Conservation (phyloP, 2,888 invertebrate species). For the Bombyx huttoni region DNA sequence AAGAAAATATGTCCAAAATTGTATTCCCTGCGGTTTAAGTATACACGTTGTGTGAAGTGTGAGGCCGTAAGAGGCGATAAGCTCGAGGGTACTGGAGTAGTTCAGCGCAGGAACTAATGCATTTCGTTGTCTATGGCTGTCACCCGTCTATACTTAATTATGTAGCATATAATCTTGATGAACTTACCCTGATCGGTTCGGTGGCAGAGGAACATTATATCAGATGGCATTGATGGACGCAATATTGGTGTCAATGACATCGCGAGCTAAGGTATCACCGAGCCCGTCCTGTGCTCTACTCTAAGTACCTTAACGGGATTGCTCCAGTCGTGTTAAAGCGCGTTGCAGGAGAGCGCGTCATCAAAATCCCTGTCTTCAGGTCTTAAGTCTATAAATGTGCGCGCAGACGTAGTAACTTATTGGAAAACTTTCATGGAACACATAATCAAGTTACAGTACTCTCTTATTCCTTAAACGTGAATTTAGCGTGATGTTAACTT, state of each 20-base stretch:
- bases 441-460: constrained; percentile 22
- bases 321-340: neutral
- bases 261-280: neutral
- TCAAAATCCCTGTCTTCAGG: constrained; percentile 57
- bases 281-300: neutral
- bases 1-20: constrained; percentile 3
- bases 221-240: neutral
- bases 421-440: constrained; percentile 64
- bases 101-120: neutral
- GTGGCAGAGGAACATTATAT: neutral
- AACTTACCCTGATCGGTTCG: neutral
- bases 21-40: constrained; percentile 1
- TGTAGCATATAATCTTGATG: neutral
- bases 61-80: neutral
- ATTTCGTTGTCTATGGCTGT: neutral
- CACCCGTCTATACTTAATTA: neutral
- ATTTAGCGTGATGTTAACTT: constrained; percentile 1
- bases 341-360: constrained; percentile 7
- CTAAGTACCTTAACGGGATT: neutral
- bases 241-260: neutral
- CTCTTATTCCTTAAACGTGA: neutral
- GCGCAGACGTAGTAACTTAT: constrained; percentile 34
- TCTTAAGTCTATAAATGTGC: constrained; percentile 33
- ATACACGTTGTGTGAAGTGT: neutral
- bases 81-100: neutral